These are phyloP conservation scores for Micrasema minimum DNA, from an alignment of 1,140 invertebrate species.

Conservation along the genomic window DNA sequence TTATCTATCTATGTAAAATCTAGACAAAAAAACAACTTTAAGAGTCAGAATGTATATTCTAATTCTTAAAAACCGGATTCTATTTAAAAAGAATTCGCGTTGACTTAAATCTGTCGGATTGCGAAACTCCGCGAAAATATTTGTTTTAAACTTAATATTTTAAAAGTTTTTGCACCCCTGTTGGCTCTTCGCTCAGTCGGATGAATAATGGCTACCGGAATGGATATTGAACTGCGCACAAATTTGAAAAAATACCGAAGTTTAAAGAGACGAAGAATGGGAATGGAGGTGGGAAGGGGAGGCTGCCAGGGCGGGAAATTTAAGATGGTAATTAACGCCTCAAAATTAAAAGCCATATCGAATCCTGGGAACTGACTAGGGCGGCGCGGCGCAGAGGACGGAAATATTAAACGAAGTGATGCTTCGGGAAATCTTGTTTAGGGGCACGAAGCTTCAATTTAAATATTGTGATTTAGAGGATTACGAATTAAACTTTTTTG, in stretches of 20 bases:
- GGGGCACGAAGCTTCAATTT: neutral
- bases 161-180: slow-evolving; percentile 4
- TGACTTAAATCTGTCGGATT: too few species aligned
- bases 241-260: slow-evolving; percentile 35
- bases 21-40: too few species aligned
- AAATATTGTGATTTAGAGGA: neutral
- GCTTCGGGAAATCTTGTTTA: too few species aligned
- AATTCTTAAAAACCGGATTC: too few species aligned
- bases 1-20: too few species aligned
- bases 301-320: slow-evolving; percentile 10
- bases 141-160: too few species aligned
- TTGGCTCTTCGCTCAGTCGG: neutral
- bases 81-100: too few species aligned
- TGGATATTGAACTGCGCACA: slow-evolving; percentile 50
- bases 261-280: slow-evolving; percentile 2
- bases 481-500: too few species aligned
- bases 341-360: slow-evolving; percentile 36
- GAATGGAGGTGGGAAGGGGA: neutral
- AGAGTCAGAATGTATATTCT: too few species aligned
- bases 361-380: slow-evolving; percentile 10
- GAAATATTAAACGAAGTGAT: slow-evolving; percentile 15
- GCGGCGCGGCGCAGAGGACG: too few species aligned
- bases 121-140: too few species aligned
- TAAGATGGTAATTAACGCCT: slow-evolving; percentile 39
- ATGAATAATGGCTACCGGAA: slow-evolving; percentile 51